Conservation (phyloP, 2,888 invertebrate genomes). For the Melieria crassipennis region DNA sequence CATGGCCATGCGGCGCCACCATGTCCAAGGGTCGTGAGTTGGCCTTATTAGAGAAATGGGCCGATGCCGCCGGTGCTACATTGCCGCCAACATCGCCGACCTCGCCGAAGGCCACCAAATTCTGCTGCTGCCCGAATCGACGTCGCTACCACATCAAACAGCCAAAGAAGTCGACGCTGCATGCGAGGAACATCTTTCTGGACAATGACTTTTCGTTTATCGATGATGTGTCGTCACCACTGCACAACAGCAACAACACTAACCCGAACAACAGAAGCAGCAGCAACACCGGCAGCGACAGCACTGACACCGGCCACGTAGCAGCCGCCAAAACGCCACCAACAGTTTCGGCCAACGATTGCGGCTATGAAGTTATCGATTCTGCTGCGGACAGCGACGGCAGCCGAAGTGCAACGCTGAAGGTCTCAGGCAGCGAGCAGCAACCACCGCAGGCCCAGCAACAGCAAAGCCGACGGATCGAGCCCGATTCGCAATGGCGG, state of each 20-base stretch:
- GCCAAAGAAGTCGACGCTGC: conserved; percentile 53
- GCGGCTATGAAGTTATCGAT: no score
- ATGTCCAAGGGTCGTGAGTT: conserved; percentile 64
- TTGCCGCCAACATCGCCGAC: conserved; percentile 56
- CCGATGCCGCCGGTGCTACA: conserved; percentile 57
- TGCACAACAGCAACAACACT: conserved; percentile 40
- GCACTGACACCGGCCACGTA: conserved; percentile 4
- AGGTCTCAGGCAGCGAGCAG: no score
- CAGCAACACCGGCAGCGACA: conserved; percentile 28
- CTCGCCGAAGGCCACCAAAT: conserved; percentile 58
- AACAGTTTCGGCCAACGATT: neutral
- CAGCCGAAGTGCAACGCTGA: no score
- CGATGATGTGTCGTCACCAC: conserved; percentile 52
- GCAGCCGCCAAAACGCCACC: conserved; percentile 14
- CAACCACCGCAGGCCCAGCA: conserved; percentile 17
- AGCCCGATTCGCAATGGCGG: conserved; percentile 33
- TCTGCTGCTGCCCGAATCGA: conserved; percentile 60
- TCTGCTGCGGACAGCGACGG: no score
- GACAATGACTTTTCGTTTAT: conserved; percentile 61
- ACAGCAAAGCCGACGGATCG: conserved; percentile 16
- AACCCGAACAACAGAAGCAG: conserved; percentile 46
- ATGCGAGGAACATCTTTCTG: conserved; percentile 57
- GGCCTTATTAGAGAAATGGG: conserved; percentile 63
- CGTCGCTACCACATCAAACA: conserved; percentile 59
- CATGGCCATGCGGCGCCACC: conserved; percentile 58